Percentiles rank a stretch among this genome's conserved stretches.
Evolutionary conservation across 2,113 vertebrate species (phyloP).

Genomic region (Aleadryas rufinucha): DNA sequence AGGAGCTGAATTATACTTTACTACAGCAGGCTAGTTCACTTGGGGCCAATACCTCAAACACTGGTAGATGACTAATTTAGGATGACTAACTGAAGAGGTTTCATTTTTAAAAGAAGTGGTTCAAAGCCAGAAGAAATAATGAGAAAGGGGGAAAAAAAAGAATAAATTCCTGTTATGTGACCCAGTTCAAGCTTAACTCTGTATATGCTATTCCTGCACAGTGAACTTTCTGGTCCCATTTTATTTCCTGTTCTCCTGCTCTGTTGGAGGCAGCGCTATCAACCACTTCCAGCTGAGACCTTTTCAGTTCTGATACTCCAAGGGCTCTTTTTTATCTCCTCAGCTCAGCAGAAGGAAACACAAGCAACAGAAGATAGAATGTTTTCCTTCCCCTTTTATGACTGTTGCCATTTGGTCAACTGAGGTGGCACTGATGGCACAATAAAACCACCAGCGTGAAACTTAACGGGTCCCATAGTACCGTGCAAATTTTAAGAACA

Average conservation of each 20-base stretch:
- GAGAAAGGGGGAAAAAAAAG: not conserved
- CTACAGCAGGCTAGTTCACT: not conserved
- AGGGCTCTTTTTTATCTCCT: not conserved
- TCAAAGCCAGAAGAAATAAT: slow-evolving; percentile 20
- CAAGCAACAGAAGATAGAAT: not conserved
- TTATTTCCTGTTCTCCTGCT: not conserved
- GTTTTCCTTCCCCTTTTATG: not conserved
- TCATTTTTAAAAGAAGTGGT: slow-evolving; percentile 10
- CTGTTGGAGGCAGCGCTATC: not conserved
- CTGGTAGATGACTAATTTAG: slow-evolving; percentile 15
- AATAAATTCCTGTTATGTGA: not conserved
- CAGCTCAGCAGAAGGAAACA: not conserved
- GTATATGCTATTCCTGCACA: not conserved
- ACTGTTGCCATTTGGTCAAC: not conserved
- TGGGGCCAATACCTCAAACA: not conserved
- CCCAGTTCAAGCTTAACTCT: not conserved
- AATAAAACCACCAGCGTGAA: not conserved
- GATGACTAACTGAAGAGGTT: not conserved
- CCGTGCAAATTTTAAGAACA: not conserved
- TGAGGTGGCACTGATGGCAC: not conserved
- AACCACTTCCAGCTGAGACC: not conserved
- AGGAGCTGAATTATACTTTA: not conserved
- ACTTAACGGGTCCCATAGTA: not conserved
- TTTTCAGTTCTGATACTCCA: not conserved
- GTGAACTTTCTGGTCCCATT: not conserved